Evolutionary conservation across 2,888 invertebrate species (phyloP).

Genomic region (Diadegma fenestrale): DNA sequence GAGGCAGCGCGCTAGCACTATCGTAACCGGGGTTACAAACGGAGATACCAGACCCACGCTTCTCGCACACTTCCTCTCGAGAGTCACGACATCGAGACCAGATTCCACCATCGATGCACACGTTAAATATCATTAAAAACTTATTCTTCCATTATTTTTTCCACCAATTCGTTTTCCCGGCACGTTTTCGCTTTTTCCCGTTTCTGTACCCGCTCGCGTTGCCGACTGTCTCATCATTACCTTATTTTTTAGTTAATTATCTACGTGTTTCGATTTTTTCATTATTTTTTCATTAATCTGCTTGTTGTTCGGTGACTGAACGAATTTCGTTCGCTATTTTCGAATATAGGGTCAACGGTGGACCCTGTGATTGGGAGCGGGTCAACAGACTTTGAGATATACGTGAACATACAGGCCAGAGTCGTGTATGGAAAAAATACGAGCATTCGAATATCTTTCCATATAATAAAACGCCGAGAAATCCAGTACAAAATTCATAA

Average conservation of each 20-base stretch:
- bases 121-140: conserved; percentile 9
- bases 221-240: background rate
- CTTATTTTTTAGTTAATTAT: background rate
- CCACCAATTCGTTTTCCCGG: background rate
- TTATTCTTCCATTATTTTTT: background rate
- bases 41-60: conserved; percentile 77
- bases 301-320: background rate
- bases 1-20: conserved; percentile 74
- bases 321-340: background rate
- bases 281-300: background rate
- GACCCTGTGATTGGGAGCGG: conserved; percentile 59
- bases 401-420: background rate
- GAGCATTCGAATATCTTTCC: background rate
- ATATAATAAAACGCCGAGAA: background rate
- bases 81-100: conserved; percentile 43
- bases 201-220: background rate
- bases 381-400: conserved; percentile 59
- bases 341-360: conserved; percentile 46
- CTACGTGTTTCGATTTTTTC: background rate
- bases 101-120: conserved; percentile 16
- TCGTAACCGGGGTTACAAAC: conserved; percentile 76
- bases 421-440: background rate
- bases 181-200: background rate
- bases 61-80: conserved; percentile 76
- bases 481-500: background rate